Conservation (phyloP, 1,140 invertebrate genomes). For the Ips nitidus region DNA sequence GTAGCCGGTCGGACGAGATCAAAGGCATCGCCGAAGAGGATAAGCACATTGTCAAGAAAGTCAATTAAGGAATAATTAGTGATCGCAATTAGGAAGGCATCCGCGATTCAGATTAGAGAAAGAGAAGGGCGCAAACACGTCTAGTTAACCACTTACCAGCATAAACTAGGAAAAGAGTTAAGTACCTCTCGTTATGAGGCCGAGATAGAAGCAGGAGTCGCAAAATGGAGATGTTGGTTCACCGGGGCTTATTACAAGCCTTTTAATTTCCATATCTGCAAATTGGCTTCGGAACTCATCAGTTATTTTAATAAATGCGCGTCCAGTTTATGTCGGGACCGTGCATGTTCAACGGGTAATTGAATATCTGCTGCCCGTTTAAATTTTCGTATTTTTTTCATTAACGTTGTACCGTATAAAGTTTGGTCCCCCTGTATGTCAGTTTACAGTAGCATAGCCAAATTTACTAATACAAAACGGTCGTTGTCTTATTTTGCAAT, state of each 20-base stretch:
- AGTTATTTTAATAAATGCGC: background rate
- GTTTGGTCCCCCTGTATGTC: no score
- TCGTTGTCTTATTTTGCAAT: no score
- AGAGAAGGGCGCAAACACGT: conserved; percentile 8
- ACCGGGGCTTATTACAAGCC: background rate
- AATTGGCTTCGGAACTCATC: conserved; percentile 1
- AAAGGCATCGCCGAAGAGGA: conserved; percentile 27
- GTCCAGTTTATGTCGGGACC: no score
- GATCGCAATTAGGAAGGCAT: conserved; percentile 33
- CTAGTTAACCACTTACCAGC: conserved; percentile 18
- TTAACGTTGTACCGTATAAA: no score
- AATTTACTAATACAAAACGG: no score
- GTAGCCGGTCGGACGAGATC: conserved; percentile 22
- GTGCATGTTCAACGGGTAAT: no score
- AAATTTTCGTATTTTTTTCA: no score
- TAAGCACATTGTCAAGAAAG: conserved; percentile 36
- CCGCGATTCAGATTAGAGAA: conserved; percentile 27
- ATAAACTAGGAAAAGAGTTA: conserved; percentile 18
- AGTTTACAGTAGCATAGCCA: no score
- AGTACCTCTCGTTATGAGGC: background rate
- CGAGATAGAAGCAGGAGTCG: background rate
- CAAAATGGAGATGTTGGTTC: conserved; percentile 7
- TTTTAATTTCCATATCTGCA: conserved; percentile 4
- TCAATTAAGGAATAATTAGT: conserved; percentile 38
- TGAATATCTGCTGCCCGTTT: no score